phyloP scores from a whole-genome alignment of 1,140 invertebrate species.

The Melitaea cinxia region DNA sequence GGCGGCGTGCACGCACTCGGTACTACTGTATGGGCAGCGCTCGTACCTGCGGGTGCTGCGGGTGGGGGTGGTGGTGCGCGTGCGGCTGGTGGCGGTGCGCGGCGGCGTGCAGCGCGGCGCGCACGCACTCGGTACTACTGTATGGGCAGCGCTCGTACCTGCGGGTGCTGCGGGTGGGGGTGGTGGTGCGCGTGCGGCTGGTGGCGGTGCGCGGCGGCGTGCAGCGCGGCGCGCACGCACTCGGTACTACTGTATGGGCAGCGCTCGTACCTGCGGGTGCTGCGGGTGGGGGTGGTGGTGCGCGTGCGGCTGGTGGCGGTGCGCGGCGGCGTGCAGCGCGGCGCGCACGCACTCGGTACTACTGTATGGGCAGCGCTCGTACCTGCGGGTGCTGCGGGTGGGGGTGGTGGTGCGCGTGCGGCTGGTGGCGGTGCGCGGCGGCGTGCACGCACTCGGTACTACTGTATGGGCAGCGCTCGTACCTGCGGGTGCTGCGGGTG shows the following conservation, averaged over 20 bases:
- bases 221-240: too few species aligned
- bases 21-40: slow-evolving; percentile 28
- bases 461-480: too few species aligned
- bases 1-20: slow-evolving; percentile 18
- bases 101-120: neutral
- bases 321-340: slow-evolving; percentile 23
- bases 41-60: slow-evolving; percentile 83
- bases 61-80: neutral
- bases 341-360: slow-evolving; percentile 31
- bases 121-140: too few species aligned
- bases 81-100: neutral
- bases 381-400: neutral
- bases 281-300: neutral
- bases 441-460: too few species aligned
- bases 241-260: neutral
- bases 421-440: too few species aligned
- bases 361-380: slow-evolving; percentile 40
- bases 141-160: slow-evolving; percentile 21
- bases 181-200: slow-evolving; percentile 24
- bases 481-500: slow-evolving; percentile 32
- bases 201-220: slow-evolving; percentile 78
- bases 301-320: slow-evolving; percentile 26
- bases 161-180: slow-evolving; percentile 15
- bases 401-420: neutral
- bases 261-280: neutral